Percentiles rank a stretch among this genome's conserved stretches.
Conservation (phyloP, 2,113 vertebrate genomes). For the Sphyrna mokarran region DNA sequence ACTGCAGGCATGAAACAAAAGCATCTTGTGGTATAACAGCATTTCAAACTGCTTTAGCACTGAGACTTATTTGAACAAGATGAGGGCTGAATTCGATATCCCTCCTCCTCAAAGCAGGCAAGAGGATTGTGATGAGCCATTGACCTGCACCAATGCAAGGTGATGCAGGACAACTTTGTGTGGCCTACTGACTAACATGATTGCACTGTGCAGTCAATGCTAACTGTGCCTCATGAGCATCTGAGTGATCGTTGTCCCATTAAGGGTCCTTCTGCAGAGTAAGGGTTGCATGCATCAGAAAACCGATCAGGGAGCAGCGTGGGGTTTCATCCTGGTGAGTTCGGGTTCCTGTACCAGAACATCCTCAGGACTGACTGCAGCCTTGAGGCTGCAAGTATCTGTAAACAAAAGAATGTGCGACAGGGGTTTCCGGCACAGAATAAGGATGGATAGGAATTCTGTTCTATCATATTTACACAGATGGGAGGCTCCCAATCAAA, state of each 20-base stretch:
- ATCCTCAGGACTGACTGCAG: no score
- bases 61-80: not conserved
- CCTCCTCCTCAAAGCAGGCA: not conserved
- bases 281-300: no score
- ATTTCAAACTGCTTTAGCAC: not conserved
- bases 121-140: not conserved
- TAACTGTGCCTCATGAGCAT: not conserved
- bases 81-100: not conserved
- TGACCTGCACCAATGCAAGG: not conserved
- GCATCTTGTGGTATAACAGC: slow-evolving; percentile 3
- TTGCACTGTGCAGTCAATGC: not conserved
- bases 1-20: slow-evolving; percentile 5
- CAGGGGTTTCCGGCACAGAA: no score
- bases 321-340: no score
- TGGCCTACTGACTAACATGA: not conserved
- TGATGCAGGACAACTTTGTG: not conserved
- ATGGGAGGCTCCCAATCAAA: not conserved
- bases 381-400: no score
- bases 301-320: no score
- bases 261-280: no score
- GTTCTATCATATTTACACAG: not conserved
- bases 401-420: no score
- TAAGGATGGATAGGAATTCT: no score
- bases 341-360: no score
- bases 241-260: not conserved